Evolutionary conservation across 2,888 invertebrate genomes (phyloP).

Genomic region (Thysanoteuthis rhombus): DNA sequence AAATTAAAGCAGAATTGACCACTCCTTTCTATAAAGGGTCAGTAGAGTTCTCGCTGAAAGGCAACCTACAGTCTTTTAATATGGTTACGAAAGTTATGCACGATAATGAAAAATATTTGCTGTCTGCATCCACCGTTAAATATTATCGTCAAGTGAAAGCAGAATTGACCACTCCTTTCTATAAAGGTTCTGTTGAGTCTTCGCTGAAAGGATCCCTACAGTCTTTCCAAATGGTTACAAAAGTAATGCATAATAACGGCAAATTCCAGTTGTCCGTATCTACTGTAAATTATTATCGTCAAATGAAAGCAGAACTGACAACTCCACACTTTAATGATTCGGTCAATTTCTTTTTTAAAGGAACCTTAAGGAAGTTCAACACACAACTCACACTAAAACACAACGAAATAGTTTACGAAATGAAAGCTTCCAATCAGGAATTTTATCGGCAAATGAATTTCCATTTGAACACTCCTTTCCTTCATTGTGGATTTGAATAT

Average conservation of each 20-base stretch:
- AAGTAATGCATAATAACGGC: neutral
- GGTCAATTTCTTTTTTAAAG: too few relatives aligned
- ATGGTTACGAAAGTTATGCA: too few relatives aligned
- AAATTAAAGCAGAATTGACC: too few relatives aligned
- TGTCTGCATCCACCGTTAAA: too few relatives aligned
- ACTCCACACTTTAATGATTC: neutral
- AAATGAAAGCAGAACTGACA: neutral
- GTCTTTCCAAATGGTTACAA: neutral
- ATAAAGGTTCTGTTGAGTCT: neutral
- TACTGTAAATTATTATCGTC: neutral
- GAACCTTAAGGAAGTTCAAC: neutral
- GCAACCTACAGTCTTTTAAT: too few relatives aligned
- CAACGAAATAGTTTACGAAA: neutral
- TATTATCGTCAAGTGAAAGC: neutral
- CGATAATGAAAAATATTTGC: too few relatives aligned
- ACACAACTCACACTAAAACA: neutral
- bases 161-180: neutral
- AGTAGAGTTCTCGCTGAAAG: too few relatives aligned
- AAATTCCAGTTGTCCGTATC: neutral
- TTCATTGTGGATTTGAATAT: neutral
- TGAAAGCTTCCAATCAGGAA: neutral
- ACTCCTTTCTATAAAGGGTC: too few relatives aligned
- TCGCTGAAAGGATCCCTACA: neutral
- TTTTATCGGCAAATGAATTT: neutral
- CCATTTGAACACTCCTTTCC: neutral